These are phyloP conservation scores for Salvator merianae DNA, from an alignment of 2,113 vertebrate species.

Conservation along the genomic window DNA sequence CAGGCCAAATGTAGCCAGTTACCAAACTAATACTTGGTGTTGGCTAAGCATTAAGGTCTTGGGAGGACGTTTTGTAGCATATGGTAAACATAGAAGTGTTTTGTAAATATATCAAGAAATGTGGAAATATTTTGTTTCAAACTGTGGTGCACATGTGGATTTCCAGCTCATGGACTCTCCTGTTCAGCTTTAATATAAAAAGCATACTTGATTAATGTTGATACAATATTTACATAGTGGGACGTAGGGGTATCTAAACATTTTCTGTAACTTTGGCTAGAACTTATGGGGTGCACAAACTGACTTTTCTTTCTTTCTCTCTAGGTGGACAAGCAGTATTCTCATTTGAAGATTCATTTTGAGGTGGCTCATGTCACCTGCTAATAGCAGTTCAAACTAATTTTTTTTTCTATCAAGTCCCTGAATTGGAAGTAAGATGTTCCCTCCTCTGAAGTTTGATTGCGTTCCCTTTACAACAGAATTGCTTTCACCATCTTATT, in stretches of 20 bases:
- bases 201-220: constrained; percentile 77
- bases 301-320: constrained; percentile 77
- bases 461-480: constrained; percentile 78
- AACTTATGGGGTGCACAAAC: constrained; percentile 43
- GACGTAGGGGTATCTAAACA: constrained; percentile 72
- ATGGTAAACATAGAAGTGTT: constrained; percentile 61
- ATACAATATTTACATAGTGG: constrained; percentile 77
- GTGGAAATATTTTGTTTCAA: constrained; percentile 67
- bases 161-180: constrained; percentile 86
- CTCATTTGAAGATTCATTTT: constrained; percentile 83
- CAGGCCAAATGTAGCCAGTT: constrained; percentile 68
- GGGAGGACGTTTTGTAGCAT: constrained; percentile 44
- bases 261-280: constrained; percentile 62
- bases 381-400: constrained; percentile 83
- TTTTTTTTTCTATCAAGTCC: constrained; percentile 78
- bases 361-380: constrained; percentile 81
- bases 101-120: constrained; percentile 64
- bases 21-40: constrained; percentile 55
- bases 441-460: constrained; percentile 80
- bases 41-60: constrained; percentile 62
- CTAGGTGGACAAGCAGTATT: constrained; percentile 87
- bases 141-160: constrained; percentile 82
- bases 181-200: constrained; percentile 81
- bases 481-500: constrained; percentile 80
- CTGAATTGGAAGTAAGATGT: constrained; percentile 80